phyloP scores from a whole-genome alignment of 2,797 vertebrate genomes.

The Eremophila alpestris region DNA sequence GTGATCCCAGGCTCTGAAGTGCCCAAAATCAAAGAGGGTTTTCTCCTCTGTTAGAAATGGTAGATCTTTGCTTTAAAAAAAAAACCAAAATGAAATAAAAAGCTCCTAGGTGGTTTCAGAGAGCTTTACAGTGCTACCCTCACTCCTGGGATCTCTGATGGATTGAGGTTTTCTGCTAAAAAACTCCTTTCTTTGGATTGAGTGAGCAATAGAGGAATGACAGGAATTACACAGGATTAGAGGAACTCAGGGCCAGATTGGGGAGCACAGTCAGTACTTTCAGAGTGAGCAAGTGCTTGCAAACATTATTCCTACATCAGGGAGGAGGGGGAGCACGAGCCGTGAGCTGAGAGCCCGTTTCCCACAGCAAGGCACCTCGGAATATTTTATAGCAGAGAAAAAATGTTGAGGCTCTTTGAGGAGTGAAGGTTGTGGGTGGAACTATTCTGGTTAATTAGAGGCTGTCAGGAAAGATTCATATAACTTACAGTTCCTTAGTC shows the following conservation, averaged over 20 bases:
- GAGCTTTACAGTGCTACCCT: not conserved
- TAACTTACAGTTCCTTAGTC: constrained; percentile 65
- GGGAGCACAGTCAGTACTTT: not conserved
- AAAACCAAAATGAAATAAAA: not conserved
- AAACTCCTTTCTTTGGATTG: not conserved
- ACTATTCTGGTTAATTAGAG: constrained; percentile 60
- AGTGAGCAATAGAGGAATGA: not conserved
- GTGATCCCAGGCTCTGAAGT: not conserved
- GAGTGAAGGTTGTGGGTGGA: constrained; percentile 47
- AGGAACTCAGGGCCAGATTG: not conserved
- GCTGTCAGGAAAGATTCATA: constrained; percentile 27
- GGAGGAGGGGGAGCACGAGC: not conserved
- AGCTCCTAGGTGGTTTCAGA: not conserved
- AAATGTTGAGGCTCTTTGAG: not conserved
- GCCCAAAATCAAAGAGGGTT: not conserved
- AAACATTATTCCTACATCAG: not conserved
- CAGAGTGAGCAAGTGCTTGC: not conserved
- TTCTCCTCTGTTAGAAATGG: not conserved
- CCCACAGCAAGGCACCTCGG: not conserved
- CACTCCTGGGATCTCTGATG: not conserved
- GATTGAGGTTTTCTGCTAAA: not conserved
- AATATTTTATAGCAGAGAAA: not conserved
- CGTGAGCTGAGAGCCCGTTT: not conserved
- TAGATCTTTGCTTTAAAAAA: not conserved
- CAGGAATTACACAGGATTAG: not conserved